Base-by-base conservation (phyloP, 2,888 invertebrate species). In the Calephelis perditalis region DNA sequence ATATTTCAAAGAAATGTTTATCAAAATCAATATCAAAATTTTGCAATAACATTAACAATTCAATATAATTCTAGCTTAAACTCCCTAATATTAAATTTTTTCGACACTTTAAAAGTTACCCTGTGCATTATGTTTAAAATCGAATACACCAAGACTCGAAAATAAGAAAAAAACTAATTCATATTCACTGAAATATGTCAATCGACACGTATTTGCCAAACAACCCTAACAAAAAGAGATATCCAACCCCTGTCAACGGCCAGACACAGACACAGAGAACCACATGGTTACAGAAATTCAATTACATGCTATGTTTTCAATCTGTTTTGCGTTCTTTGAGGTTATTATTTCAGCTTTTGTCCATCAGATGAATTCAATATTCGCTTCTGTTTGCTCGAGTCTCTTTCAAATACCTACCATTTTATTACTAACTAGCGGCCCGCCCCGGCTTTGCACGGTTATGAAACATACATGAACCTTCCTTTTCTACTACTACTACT, bases 301-400 rank as follows among this genome's bases (percentile, higher is more conserved):
- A 81, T 82, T 82, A 81, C 76, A 72, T 66, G 63, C 65, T 64
- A 73, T 75, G 73, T 76, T 75, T 79, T 76, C 79, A 77, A 77
- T 79, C 76, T 76, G 70, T 73, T 73, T 60, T 46, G 15, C 37
- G 45, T 56, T 46, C 59, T 15, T 45, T 45, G 56, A 45, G 46
- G 56, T 56, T 55, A 56, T 60, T 49, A 10, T 49, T 58, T 40
- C 59, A 37, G 45, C 26, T 40, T 46, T 47, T 12, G 56, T 56
- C 37, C 10, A 44, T 36, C 12, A 37, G 49, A 47, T 59, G 37
- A 56, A 36, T 60, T 55, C n/a, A 54, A 45, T 45, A 55, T 44
- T 60, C 35, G 35, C 52, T 52, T 10, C 9, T 26, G 26, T 49
- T 26, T 15, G 26, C 12, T 49, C 10, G 9, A 49, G 7, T 15